These are phyloP conservation scores for Melanostoma mellinum DNA, from an alignment of 2,888 invertebrate genomes.

Conservation along the genomic window DNA sequence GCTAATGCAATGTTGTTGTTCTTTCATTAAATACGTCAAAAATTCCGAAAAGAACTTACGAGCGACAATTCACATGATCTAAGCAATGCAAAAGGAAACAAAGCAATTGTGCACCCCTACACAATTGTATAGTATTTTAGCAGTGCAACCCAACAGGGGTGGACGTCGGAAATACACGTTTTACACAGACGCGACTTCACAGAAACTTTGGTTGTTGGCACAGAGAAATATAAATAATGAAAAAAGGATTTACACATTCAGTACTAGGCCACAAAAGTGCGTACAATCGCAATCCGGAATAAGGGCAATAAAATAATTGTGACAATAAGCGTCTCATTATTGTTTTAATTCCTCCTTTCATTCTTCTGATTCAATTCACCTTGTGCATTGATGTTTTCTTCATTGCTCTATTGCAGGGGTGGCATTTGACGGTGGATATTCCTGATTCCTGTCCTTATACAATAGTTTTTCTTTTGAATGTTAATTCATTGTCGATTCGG, in stretches of 20 bases:
- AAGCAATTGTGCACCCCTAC: constrained; percentile 57
- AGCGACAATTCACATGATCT: constrained; percentile 45
- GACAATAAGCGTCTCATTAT: constrained; percentile 82
- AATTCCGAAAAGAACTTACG: constrained; percentile 51
- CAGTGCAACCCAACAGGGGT: constrained; percentile 51
- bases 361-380: constrained; percentile 62
- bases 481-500: constrained; percentile 37
- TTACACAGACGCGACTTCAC: constrained; percentile 42
- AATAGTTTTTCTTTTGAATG: constrained; percentile 59
- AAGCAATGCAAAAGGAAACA: constrained; percentile 40
- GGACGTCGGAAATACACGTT: neutral
- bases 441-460: neutral
- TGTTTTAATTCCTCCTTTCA: constrained; percentile 67
- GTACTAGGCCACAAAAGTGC: constrained; percentile 70
- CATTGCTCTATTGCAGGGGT: constrained; percentile 62
- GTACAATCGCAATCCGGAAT: constrained; percentile 68
- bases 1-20: constrained; percentile 72
- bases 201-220: constrained; percentile 50
- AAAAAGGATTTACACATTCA: constrained; percentile 71
- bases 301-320: constrained; percentile 81
- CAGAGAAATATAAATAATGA: constrained; percentile 54
- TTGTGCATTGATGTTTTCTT: constrained; percentile 51
- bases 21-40: constrained; percentile 72
- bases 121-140: constrained; percentile 33
- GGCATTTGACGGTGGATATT: constrained; percentile 37